Conservation (phyloP, 1,140 invertebrate genomes). For the Gryon sp. region DNA sequence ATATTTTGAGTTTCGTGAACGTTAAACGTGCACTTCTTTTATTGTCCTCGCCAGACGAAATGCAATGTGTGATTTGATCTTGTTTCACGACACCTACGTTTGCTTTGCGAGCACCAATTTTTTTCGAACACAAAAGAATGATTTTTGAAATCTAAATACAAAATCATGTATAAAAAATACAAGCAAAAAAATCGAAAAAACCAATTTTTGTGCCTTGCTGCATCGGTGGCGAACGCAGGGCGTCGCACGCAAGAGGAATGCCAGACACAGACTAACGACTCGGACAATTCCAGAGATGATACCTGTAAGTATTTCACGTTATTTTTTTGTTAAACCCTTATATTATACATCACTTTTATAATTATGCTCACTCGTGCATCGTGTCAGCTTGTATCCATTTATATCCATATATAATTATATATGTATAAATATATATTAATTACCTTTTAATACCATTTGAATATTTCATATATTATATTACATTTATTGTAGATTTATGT, state of each 20-base stretch:
- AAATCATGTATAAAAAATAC: conserved; percentile 66
- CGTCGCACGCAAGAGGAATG: conserved; percentile 73
- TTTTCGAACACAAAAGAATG: conserved; percentile 36
- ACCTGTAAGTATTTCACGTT: conserved; percentile 66
- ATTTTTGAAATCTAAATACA: conserved; percentile 48
- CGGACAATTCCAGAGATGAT: conserved; percentile 74
- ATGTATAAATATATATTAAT: conserved; percentile 15
- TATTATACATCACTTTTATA: conserved; percentile 20
- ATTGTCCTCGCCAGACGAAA: conserved; percentile 47
- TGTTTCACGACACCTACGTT: conserved; percentile 43
- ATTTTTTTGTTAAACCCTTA: conserved; percentile 7
- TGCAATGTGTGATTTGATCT: conserved; percentile 40
- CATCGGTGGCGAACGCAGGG: conserved; percentile 70
- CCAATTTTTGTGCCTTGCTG: conserved; percentile 76
- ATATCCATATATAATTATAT: conserved; percentile 5
- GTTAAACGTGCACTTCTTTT: conserved; percentile 59
- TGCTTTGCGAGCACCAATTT: conserved; percentile 55
- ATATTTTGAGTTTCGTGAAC: conserved; percentile 51
- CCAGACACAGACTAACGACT: conserved; percentile 72
- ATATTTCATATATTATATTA: conserved; percentile 10
- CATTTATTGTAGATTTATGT: conserved; percentile 18
- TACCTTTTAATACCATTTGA: neutral
- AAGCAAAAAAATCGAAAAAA: no score
- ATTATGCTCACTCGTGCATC: conserved; percentile 42
- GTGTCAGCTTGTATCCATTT: conserved; percentile 38